A percentile compares a stretch with the other conserved stretches of the same genome.
Conservation (phyloP, 2,113 vertebrate species). For the Calidris pygmaea region DNA sequence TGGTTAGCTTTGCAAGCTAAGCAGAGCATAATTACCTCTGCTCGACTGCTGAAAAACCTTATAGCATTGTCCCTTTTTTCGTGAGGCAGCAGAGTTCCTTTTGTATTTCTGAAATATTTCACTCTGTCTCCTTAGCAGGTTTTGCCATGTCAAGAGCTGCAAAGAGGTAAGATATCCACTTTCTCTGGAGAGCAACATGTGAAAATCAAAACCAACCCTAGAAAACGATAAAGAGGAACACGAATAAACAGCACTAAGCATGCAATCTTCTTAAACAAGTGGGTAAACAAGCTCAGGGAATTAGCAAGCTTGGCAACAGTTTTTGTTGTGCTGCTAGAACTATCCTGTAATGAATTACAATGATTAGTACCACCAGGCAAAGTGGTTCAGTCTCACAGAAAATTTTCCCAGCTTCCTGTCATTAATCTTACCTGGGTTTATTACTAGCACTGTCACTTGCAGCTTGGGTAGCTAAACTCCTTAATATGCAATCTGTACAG, state of each 20-base stretch:
- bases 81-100: background rate
- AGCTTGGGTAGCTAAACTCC: conserved; percentile 35
- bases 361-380: conserved; percentile 51
- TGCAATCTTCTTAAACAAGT: conserved; percentile 45
- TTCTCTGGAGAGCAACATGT: background rate
- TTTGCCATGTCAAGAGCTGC: background rate
- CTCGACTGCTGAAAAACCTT: background rate
- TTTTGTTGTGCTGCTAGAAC: conserved; percentile 30
- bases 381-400: conserved; percentile 23
- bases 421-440: conserved; percentile 70
- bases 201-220: background rate
- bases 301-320: conserved; percentile 26
- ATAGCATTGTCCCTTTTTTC: background rate
- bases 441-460: conserved; percentile 40
- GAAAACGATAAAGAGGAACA: background rate
- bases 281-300: conserved; percentile 47
- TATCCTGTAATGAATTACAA: conserved; percentile 59
- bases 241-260: conserved; percentile 8
- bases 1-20: background rate
- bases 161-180: background rate
- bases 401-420: conserved; percentile 38
- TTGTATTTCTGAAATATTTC: background rate
- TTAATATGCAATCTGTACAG: conserved; percentile 16
- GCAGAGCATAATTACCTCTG: background rate
- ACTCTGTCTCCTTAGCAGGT: background rate